phyloP scores from a whole-genome alignment of 2,113 vertebrate species.

The Chelonoidis abingdonii region DNA sequence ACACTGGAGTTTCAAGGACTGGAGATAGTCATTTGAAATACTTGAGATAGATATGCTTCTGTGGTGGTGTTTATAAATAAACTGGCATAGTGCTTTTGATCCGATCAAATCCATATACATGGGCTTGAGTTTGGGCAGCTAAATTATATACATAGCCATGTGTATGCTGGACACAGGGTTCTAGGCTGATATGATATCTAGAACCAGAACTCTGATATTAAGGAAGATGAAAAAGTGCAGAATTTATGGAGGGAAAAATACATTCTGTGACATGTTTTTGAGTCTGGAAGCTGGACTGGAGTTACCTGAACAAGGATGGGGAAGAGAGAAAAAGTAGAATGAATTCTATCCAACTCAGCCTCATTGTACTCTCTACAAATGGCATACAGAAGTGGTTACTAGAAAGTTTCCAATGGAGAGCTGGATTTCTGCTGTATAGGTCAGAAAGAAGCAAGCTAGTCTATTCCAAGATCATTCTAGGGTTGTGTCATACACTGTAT shows the following conservation, averaged over 20 bases:
- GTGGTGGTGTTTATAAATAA: not conserved
- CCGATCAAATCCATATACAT: not conserved
- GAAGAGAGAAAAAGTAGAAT: not conserved
- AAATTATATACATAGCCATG: not conserved
- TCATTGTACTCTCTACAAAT: not conserved
- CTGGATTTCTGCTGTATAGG: not conserved
- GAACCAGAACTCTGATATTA: not conserved
- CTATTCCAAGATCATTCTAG: slow-evolving; percentile 31
- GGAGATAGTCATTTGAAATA: not conserved
- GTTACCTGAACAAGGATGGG: slow-evolving; percentile 11
- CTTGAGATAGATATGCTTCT: not conserved
- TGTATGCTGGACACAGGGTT: not conserved
- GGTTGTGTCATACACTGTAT: not conserved
- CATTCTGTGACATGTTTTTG: not conserved
- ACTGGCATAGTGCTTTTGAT: not conserved
- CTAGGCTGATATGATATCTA: not conserved
- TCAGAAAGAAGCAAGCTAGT: slow-evolving; percentile 36
- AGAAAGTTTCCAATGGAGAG: not conserved
- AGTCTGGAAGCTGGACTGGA: not conserved
- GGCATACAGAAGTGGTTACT: not conserved
- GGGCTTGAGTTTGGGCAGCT: not conserved
- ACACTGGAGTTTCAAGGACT: not conserved
- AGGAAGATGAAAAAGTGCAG: not conserved
- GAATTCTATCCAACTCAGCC: not conserved
- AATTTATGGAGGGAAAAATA: not conserved